Percentiles rank a stretch among this genome's conserved stretches.
phyloP scores from a whole-genome alignment of 2,113 vertebrate genomes.

The Periophthalmodon schlosseri region DNA sequence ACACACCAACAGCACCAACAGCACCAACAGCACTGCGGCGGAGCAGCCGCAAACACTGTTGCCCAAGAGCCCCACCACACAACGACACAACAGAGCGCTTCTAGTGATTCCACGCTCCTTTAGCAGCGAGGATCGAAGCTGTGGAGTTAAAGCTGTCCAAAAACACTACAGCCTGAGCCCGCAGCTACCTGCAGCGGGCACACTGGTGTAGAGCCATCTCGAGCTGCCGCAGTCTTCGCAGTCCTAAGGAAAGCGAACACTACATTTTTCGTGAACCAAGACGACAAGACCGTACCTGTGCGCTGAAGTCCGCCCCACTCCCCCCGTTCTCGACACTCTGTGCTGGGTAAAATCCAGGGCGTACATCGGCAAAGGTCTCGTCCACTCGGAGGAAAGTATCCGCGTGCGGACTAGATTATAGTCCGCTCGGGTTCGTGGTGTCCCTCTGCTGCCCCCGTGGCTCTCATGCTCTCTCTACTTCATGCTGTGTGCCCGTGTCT shows the following conservation, averaged over 20 bases:
- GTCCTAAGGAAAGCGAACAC: neutral
- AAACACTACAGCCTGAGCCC: constrained; percentile 12
- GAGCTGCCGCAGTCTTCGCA: constrained; percentile 10
- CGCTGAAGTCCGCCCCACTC: constrained; percentile 50
- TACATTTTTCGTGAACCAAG: constrained; percentile 4
- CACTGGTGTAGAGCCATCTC: neutral
- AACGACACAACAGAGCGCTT: constrained; percentile 11
- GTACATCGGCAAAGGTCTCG: constrained; percentile 60
- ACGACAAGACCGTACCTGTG: constrained; percentile 57
- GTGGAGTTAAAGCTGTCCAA: neutral
- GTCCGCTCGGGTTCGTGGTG: constrained; percentile 42
- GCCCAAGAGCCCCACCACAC: constrained; percentile 19
- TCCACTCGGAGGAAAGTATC: constrained; percentile 44
- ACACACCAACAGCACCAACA: constrained; percentile 16
- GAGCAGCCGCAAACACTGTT: constrained; percentile 44
- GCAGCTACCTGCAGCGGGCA: constrained; percentile 6
- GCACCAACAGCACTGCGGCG: constrained; percentile 44
- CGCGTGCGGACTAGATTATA: constrained; percentile 33
- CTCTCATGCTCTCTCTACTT: constrained; percentile 36
- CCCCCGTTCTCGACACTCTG: constrained; percentile 50
- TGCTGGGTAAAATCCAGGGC: constrained; percentile 56
- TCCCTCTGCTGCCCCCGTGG: constrained; percentile 40
- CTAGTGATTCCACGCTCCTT: constrained; percentile 13
- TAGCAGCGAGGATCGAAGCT: neutral
- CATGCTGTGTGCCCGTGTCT: constrained; percentile 43